Evolutionary conservation across 2,797 vertebrate species (phyloP), one percentile per base, ranked within the genome.

Genomic region (Valencia hispanica): DNA sequence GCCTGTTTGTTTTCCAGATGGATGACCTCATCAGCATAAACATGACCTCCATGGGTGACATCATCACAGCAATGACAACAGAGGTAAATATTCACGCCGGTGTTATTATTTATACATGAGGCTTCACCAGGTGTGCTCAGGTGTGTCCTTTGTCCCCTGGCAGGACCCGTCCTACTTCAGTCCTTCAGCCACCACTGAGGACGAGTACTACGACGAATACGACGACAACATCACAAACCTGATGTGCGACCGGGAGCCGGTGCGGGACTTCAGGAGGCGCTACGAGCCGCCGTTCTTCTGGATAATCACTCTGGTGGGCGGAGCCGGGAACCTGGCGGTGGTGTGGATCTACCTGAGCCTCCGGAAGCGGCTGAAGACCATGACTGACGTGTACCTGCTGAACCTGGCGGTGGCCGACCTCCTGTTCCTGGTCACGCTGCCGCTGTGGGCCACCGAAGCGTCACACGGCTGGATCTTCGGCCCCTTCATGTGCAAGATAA

Each of bases 361-460:
- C 77, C 91, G 87, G 0, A 89, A 91, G 68, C 90, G 96, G 1
- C 92, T 96, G 87, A 98, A 96, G 93, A 96, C 96, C 68, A 94
- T 95, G 95, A 97, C 95, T 0, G 97, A 98, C 22, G 81, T 86
- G 51, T 98, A 97, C 83, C 93, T 98, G 36, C 73, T 98, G 76
- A 96, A 98, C 76, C 82, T 98, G 83, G 96, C 97, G 0, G 83
- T 97, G 0, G 97, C 97, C 0, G 97, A 97, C 91, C 93, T 98
- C 8, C 92, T 98, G 11, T 96, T 99, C 80, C 93, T 98, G 3
- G 75, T 92, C 80, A 96, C 96, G 0, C 93, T 98, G 50, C 97
- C 97, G 0, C 94, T 99, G 87, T 98, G 97, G 97, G 97, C 97
- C 0, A 81, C 83, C 0, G 95, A 97, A 0, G 96, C 96, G 0